Evolutionary conservation across 1,140 invertebrate species (phyloP), one percentile per base, ranked within the genome.

Genomic region (Saxidomus purpurata): DNA sequence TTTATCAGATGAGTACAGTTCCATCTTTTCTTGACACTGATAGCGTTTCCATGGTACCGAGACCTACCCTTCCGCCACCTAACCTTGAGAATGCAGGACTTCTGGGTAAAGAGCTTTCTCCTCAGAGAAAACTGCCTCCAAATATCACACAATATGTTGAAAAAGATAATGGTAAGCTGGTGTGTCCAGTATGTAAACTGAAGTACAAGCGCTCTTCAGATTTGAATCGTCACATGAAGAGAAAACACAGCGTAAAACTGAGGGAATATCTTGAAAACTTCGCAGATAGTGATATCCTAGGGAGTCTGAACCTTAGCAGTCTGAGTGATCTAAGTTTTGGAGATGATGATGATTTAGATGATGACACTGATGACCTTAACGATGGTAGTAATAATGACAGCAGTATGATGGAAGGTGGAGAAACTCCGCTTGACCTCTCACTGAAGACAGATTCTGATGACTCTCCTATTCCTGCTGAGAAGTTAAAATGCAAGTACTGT

Each of bases 401-500:
- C 19, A 31, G 31, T 0, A 17, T 55, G 6, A 25, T 40, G 6
- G 59, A 61, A 0, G 38, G 0, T 79, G 74, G n/a, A 17, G 88
- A 89, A 15, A 38, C 52, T 67, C 74, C 79, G 11, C 38, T 89
- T 63, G 90, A 90, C 28, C 36, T 85, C 40, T 86, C 69, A 3
- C 83, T 87, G 43, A 86, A 71, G n/a, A 74, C n/a, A n/a, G 77
- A 76, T 47, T 25, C 74, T 52, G 49, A 88, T 34, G 59, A 84
- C 34, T 71, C 61, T 9, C 55, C 43, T 15, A 77, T 89, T 36
- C 59, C 52, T 77, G 89, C 90, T 31, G 90, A 91, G 19, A 83
- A 91, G 25, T 81, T 94, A 11, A 93, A 95, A 85, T 98, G 98
- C 93, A 97, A 97, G 91, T 96, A 97, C 82, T 98, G 98, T 93